phyloP scores from a whole-genome alignment of 2,797 vertebrate genomes.

The Gobionotothen gibberifrons region DNA sequence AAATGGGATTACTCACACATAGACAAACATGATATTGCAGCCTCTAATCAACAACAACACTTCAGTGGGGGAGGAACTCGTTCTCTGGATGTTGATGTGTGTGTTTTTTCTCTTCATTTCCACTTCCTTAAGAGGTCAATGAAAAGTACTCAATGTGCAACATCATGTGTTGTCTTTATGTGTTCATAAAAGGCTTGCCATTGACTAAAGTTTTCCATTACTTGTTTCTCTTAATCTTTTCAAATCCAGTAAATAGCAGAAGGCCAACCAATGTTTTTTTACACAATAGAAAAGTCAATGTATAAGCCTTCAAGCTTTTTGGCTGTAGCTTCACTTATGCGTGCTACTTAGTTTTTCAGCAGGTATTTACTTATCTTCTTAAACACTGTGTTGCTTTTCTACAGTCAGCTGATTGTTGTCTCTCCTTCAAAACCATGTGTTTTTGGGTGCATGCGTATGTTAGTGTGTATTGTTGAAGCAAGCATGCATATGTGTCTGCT shows the following conservation, averaged over 20 bases:
- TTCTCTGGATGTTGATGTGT: not conserved
- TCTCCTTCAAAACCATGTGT: not conserved
- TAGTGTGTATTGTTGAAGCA: conserved; percentile 8
- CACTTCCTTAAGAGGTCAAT: not conserved
- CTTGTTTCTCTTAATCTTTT: conserved; percentile 7
- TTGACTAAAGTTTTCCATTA: not conserved
- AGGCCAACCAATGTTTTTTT: conserved; percentile 16
- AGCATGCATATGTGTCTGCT: conserved; percentile 19
- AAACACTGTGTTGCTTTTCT: not conserved
- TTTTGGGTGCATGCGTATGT: not conserved
- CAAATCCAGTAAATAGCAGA: conserved; percentile 2
- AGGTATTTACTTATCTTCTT: conserved; percentile 21
- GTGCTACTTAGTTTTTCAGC: conserved; percentile 10
- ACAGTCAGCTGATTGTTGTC: conserved; percentile 11
- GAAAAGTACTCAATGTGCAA: not conserved
- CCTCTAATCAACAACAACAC: not conserved
- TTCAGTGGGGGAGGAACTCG: not conserved
- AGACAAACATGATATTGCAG: conserved; percentile 2
- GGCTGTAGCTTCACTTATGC: conserved; percentile 26
- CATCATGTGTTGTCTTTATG: conserved; percentile 12
- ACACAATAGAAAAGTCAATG: conserved; percentile 8
- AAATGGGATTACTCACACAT: not conserved
- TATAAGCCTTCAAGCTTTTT: not conserved
- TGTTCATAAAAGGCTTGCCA: conserved; percentile 14
- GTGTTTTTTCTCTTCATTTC: not conserved